Conservation (phyloP, 2,888 invertebrate genomes). For the Gonocerus acuteangulatus region DNA sequence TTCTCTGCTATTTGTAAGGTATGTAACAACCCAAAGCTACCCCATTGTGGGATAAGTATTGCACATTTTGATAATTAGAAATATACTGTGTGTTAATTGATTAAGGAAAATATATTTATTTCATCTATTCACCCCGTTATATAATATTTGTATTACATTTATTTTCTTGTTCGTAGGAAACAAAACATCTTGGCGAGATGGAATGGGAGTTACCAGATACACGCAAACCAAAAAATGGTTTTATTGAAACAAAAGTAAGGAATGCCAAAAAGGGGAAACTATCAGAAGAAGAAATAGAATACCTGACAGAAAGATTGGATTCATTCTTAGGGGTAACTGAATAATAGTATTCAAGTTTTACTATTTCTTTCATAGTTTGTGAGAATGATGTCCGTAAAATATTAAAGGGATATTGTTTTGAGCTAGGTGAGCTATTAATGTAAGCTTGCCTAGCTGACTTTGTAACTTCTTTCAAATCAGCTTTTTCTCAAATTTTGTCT, state of each 20-base stretch:
- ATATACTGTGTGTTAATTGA: too few species aligned
- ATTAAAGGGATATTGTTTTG: too few species aligned
- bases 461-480: too few species aligned
- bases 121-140: too few species aligned
- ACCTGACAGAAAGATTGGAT: neutral
- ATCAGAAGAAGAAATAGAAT: neutral
- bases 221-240: neutral
- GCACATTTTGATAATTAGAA: too few species aligned
- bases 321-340: slow-evolving; percentile 3
- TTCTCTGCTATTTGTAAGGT: too few species aligned
- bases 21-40: too few species aligned
- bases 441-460: too few species aligned
- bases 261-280: neutral
- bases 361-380: neutral
- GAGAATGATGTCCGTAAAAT: neutral
- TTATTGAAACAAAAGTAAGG: neutral
- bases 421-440: too few species aligned
- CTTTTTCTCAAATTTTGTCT: too few species aligned
- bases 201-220: slow-evolving; percentile 3
- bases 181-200: neutral
- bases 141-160: neutral
- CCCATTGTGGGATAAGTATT: too few species aligned
- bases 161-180: neutral
- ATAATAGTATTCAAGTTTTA: neutral
- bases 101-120: too few species aligned